Base-by-base conservation (phyloP, 2,797 vertebrate genomes). In the Tiaroga cobitis region DNA sequence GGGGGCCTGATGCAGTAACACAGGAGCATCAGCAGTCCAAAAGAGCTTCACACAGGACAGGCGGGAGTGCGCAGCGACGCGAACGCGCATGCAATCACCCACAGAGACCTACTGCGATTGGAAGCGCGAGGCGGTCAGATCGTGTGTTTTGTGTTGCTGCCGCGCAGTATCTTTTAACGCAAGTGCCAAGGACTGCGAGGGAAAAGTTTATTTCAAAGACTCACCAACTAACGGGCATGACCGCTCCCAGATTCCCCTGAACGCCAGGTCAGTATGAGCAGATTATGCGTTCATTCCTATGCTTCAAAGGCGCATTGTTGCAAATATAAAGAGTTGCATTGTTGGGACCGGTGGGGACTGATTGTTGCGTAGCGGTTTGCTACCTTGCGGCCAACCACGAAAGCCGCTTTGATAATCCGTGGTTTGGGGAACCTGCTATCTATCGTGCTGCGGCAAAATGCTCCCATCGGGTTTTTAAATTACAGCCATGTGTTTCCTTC, bases 331-430 rank as follows among this genome's bases (percentile, higher is more conserved):
- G 56, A 80, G 84, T 88, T 56, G 56, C 49, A 77, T 79, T 86
- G 87, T 80, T 32, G 70, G 16, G 54, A 76, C n/a, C 77, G 74
- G 39, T 24, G 74, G 46, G 46, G 19, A 59, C 39, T 83, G 78
- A 51, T 80, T 83, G 88, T 59, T 84, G 81, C 59, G 41, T 80
- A 75, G 87, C 84, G 86, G 86, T 70, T 83, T 85, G 82, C 82
- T 82, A 87, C 87, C 80, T 84, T 87, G 89, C 74, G 86, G 84
- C 79, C 69, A 84, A 81, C 83, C 84, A n/a, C 75, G 43, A 51
- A 46, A 73, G 41, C 67, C 68, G 34, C 51, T 78, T 69, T 39
- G n/a, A 61, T 37, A 72, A 32, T 70, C 19, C 29, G 37, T 69
- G 65, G 83, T 72, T 49, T 21, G 77, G 51, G 39, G 68, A 74